phyloP scores from a whole-genome alignment of 2,797 vertebrate genomes.

The Oryzias dopingdopingensis region DNA sequence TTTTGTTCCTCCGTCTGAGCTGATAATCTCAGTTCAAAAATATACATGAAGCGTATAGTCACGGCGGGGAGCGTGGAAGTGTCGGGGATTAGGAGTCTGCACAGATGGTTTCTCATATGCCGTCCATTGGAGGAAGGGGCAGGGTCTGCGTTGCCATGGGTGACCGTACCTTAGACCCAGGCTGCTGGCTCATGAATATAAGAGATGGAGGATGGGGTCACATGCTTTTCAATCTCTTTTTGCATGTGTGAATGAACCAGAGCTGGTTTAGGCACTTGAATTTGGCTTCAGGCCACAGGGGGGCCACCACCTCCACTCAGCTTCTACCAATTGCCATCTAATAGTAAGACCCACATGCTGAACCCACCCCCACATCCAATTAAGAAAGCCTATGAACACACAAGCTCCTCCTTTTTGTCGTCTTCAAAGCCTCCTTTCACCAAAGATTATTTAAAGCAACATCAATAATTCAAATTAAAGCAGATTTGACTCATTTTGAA shows the following conservation, averaged over 20 bases:
- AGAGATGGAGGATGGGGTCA: constrained; percentile 47
- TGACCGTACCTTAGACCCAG: constrained; percentile 60
- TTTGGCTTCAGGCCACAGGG: constrained; percentile 56
- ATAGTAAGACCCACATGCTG: constrained; percentile 16
- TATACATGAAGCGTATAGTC: constrained; percentile 38
- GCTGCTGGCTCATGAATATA: constrained; percentile 68
- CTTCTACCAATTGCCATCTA: constrained; percentile 34
- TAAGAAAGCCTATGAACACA: too few relatives aligned
- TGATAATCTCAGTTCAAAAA: constrained; percentile 24
- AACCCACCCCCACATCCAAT: constrained; percentile 33
- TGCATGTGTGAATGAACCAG: constrained; percentile 50
- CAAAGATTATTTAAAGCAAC: too few relatives aligned
- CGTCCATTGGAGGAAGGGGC: constrained; percentile 52
- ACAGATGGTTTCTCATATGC: constrained; percentile 75
- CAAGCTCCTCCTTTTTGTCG: too few relatives aligned
- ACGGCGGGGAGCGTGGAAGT: constrained; percentile 39
- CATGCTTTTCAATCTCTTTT: constrained; percentile 31
- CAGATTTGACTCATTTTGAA: too few relatives aligned
- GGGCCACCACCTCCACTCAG: constrained; percentile 19
- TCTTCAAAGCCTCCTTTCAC: too few relatives aligned
- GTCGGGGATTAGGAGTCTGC: constrained; percentile 60
- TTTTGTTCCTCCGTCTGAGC: constrained; percentile 47
- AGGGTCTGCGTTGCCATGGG: constrained; percentile 64
- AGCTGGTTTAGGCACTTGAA: constrained; percentile 49
- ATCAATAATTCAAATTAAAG: too few relatives aligned